Percentiles rank a stretch among this genome's conserved stretches.
Evolutionary conservation across 2,888 invertebrate species (phyloP).

Genomic region (Clunio marinus): DNA sequence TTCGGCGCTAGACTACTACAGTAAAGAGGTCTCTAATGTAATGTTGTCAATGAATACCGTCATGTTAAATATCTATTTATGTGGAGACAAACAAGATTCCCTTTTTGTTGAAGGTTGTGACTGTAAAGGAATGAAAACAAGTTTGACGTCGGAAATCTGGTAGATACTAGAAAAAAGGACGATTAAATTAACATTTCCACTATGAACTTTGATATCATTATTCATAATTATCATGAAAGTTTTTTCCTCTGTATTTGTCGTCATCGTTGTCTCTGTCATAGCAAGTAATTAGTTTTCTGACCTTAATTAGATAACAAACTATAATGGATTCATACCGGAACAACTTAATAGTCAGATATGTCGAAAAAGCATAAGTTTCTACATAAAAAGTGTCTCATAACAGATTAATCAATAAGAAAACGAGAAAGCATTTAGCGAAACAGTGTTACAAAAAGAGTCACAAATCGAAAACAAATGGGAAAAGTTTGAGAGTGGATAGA

Average conservation of each 20-base stretch:
- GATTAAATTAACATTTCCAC: background rate
- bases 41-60: too few relatives aligned
- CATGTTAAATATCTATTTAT: too few relatives aligned
- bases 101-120: too few relatives aligned
- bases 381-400: background rate
- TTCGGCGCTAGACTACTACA: background rate
- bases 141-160: background rate
- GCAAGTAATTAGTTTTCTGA: background rate
- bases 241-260: background rate
- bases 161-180: background rate
- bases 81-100: too few relatives aligned
- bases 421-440: background rate
- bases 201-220: background rate
- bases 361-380: background rate
- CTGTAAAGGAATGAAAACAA: constrained; percentile 14
- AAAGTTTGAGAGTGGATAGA: background rate
- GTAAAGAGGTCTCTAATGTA: too few relatives aligned
- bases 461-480: background rate
- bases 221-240: background rate
- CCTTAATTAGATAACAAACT: constrained; percentile 19
- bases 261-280: background rate
- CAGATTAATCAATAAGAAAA: constrained; percentile 19
- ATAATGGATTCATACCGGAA: background rate
- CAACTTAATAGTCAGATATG: background rate
- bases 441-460: background rate